phyloP scores from a whole-genome alignment of 2,888 invertebrate species.

The Nesidiocoris tenuis region DNA sequence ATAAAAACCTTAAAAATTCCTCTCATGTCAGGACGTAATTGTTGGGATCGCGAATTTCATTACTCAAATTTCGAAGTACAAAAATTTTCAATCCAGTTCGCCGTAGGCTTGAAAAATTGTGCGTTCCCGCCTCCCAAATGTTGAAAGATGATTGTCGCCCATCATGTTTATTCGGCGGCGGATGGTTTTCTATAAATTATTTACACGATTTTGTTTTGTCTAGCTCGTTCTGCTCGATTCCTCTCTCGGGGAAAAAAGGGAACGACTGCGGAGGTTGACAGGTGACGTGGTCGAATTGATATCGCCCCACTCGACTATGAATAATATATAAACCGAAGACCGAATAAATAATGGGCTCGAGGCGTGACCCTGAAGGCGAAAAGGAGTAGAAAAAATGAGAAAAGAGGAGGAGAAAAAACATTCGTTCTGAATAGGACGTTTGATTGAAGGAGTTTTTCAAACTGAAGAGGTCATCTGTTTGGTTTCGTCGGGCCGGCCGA shows the following conservation, averaged over 20 bases:
- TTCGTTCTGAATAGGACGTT: conserved; percentile 31
- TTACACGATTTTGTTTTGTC: conserved; percentile 31
- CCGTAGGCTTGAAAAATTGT: no score
- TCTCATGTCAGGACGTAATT: no score
- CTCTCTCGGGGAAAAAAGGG: not conserved
- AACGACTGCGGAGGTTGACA: conserved; percentile 16
- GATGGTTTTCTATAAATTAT: conserved; percentile 30
- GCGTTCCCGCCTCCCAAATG: not conserved
- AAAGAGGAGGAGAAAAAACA: not conserved
- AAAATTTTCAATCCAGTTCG: no score
- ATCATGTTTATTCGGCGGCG: not conserved
- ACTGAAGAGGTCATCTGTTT: conserved; percentile 37
- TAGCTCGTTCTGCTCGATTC: not conserved
- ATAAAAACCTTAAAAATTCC: no score
- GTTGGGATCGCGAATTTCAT: no score
- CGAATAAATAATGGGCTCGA: conserved; percentile 30
- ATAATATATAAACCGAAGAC: conserved; percentile 30
- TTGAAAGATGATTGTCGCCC: not conserved
- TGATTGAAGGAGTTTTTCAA: conserved; percentile 25
- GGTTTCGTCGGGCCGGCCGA: conserved; percentile 5
- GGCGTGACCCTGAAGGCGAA: conserved; percentile 11
- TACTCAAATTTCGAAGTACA: no score
- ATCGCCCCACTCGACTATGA: conserved; percentile 25
- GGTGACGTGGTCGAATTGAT: conserved; percentile 37
- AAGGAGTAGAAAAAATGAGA: conserved; percentile 9